Evolutionary conservation across 2,113 vertebrate genomes (phyloP).

Genomic region (Centrocercus urophasianus): DNA sequence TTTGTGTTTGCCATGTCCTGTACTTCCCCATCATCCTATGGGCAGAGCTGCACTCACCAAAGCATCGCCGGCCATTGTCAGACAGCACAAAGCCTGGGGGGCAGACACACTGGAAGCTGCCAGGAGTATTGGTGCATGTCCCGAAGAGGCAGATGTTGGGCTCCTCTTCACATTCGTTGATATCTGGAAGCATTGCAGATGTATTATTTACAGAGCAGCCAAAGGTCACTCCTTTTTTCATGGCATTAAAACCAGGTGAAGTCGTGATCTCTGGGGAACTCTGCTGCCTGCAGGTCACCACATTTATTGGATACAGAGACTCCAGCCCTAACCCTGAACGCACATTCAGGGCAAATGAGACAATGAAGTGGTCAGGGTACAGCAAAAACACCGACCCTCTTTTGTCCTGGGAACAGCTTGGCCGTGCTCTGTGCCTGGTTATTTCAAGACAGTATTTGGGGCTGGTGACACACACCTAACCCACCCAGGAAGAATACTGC

Average conservation of each 20-base stretch:
- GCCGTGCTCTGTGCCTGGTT: background rate
- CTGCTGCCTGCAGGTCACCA: background rate
- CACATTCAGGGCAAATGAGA: background rate
- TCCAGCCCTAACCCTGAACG: too few species aligned
- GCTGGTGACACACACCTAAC: background rate
- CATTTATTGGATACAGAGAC: background rate
- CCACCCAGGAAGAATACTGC: background rate
- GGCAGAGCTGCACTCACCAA: conserved; percentile 81
- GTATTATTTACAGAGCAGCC: background rate
- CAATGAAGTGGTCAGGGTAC: background rate
- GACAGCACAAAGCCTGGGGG: conserved; percentile 89
- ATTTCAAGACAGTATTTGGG: background rate
- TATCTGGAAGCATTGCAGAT: conserved; percentile 79
- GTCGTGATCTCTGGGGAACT: background rate
- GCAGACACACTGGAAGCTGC: conserved; percentile 93
- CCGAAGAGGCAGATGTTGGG: conserved; percentile 91
- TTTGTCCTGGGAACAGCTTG: fast-evolving
- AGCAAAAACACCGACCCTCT: background rate
- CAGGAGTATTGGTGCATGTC: conserved; percentile 89
- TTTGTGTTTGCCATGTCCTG: background rate
- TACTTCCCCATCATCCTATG: too few species aligned
- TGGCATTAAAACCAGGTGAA: fast-evolving
- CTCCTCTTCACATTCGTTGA: conserved; percentile 90
- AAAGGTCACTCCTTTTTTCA: background rate
- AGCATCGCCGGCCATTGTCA: conserved; percentile 88